These are phyloP conservation scores for Nerophis lumbriciformis DNA, from an alignment of 2,113 vertebrate genomes.

Conservation along the genomic window DNA sequence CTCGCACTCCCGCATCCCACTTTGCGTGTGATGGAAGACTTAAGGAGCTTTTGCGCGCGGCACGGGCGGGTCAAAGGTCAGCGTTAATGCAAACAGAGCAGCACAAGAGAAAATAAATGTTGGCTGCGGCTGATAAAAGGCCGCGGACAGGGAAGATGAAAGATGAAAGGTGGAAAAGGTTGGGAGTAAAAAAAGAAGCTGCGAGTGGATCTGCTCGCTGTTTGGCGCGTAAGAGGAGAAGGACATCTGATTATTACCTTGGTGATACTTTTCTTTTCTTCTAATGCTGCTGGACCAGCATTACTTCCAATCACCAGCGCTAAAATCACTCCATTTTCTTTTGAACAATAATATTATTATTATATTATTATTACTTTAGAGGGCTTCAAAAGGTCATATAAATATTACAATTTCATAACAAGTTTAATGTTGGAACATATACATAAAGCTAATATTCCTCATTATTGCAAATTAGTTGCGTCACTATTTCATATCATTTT, in stretches of 20 bases:
- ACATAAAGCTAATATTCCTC: too few relatives aligned
- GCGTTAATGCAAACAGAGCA: constrained; percentile 52
- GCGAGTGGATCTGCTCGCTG: constrained; percentile 46
- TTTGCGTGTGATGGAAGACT: constrained; percentile 63
- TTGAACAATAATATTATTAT: too few relatives aligned
- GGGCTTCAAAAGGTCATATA: too few relatives aligned
- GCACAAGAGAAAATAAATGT: constrained; percentile 55
- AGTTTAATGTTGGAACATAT: too few relatives aligned
- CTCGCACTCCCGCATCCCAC: constrained; percentile 44
- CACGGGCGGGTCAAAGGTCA: constrained; percentile 63
- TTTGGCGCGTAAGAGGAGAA: constrained; percentile 57
- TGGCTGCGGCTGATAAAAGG: background rate
- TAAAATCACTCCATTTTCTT: too few relatives aligned
- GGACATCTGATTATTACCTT: constrained; percentile 53
- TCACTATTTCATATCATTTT: too few relatives aligned
- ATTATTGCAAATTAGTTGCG: too few relatives aligned
- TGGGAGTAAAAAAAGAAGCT: constrained; percentile 27
- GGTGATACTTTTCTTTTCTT: too few relatives aligned
- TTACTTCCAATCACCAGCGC: too few relatives aligned
- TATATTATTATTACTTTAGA: too few relatives aligned
- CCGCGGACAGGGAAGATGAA: background rate
- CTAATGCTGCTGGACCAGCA: background rate
- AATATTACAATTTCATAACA: too few relatives aligned
- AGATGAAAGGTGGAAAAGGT: constrained; percentile 24
- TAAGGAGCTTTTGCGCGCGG: constrained; percentile 63